A percentile compares a stretch with the other conserved stretches of the same genome.
These are phyloP conservation scores for Hypothenemus hampei DNA, from an alignment of 1,140 invertebrate species.

Conservation along the genomic window DNA sequence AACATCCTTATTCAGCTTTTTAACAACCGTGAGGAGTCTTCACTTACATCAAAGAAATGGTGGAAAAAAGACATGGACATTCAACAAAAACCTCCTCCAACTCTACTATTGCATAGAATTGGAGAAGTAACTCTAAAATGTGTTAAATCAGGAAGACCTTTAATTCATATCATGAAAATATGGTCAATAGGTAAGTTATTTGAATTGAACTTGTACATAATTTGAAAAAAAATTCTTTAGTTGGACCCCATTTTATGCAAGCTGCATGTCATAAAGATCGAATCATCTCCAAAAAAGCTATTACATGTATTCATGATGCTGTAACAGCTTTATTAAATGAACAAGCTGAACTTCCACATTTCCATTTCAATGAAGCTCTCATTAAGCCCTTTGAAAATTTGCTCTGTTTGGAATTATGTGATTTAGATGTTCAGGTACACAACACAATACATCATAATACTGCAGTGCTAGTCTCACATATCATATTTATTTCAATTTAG, in stretches of 20 bases:
- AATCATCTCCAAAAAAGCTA: constrained; percentile 83
- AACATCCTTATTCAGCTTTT: constrained; percentile 30
- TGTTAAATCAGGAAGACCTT: constrained; percentile 76
- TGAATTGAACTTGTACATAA: not conserved
- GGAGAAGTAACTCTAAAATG: constrained; percentile 85
- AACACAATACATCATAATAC: not conserved
- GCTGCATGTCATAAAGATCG: constrained; percentile 88
- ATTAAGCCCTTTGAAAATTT: constrained; percentile 95
- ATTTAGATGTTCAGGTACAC: constrained; percentile 74
- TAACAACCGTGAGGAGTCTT: constrained; percentile 38
- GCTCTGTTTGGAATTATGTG: constrained; percentile 84
- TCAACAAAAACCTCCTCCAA: constrained; percentile 43
- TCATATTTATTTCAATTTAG: constrained; percentile 47
- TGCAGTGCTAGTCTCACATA: not conserved
- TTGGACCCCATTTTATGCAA: constrained; percentile 89
- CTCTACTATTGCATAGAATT: constrained; percentile 71
- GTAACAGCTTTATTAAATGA: constrained; percentile 84
- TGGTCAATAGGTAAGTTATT: constrained; percentile 64
- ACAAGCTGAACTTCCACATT: constrained; percentile 83
- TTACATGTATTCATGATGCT: constrained; percentile 89
- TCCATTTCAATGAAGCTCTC: constrained; percentile 91
- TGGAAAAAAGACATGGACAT: constrained; percentile 52
- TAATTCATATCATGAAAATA: constrained; percentile 84
- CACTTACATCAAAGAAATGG: constrained; percentile 48
- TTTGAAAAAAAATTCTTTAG: no score